These are phyloP conservation scores for Morpho helenor DNA, from an alignment of 2,888 invertebrate genomes.

Conservation along the genomic window DNA sequence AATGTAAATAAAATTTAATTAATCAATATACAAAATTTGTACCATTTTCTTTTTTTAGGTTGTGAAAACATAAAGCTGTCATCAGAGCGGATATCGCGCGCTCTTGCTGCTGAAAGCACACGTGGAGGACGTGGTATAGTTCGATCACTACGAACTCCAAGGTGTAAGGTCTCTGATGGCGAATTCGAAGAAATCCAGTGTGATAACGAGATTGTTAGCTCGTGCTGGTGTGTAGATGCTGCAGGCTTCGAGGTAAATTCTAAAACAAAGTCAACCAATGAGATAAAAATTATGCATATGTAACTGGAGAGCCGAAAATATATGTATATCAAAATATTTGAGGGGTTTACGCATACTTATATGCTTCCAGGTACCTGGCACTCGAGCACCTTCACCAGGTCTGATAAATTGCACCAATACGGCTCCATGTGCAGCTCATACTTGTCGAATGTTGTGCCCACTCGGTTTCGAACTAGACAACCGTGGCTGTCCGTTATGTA, in stretches of 20 bases:
- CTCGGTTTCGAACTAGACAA: slow-evolving; percentile 86
- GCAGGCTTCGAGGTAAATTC: slow-evolving; percentile 84
- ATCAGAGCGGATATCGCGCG: slow-evolving; percentile 66
- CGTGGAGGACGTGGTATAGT: slow-evolving; percentile 81
- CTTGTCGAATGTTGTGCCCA: slow-evolving; percentile 92
- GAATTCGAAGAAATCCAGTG: slow-evolving; percentile 90
- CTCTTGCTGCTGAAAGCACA: slow-evolving; percentile 71
- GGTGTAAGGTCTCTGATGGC: slow-evolving; percentile 85
- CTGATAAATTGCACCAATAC: slow-evolving; percentile 85
- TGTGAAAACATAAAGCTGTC: slow-evolving; percentile 68
- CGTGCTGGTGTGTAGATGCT: slow-evolving; percentile 92
- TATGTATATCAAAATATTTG: too few relatives aligned
- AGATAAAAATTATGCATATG: too few relatives aligned
- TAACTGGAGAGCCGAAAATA: too few relatives aligned
- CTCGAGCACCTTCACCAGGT: slow-evolving; percentile 81
- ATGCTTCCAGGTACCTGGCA: slow-evolving; percentile 81
- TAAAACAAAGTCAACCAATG: too few relatives aligned
- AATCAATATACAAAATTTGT: too few relatives aligned
- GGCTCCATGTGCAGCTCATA: slow-evolving; percentile 86
- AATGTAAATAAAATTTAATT: too few relatives aligned
- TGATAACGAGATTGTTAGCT: slow-evolving; percentile 83
- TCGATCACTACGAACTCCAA: slow-evolving; percentile 82
- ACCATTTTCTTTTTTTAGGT: slow-evolving; percentile 37
- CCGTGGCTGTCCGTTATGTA: slow-evolving; percentile 88
- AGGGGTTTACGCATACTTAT: not conserved